Conservation (phyloP, 2,113 vertebrate genomes). For the Corythaeola cristata region DNA sequence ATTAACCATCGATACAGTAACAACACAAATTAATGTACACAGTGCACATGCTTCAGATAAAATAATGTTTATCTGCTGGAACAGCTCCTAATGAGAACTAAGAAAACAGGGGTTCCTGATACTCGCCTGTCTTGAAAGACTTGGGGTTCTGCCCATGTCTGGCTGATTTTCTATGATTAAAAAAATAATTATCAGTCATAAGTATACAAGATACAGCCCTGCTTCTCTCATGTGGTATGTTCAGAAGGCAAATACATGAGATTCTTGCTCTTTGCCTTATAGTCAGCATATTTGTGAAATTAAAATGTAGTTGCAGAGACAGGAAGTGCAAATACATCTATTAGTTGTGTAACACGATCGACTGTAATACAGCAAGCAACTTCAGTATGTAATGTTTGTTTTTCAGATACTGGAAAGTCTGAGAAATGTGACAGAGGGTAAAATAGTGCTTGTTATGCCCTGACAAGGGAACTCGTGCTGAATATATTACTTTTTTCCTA, state of each 20-base stretch:
- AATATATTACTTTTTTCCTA: neutral
- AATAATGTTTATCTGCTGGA: neutral
- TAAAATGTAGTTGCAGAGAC: neutral
- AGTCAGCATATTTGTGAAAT: slow-evolving; percentile 22
- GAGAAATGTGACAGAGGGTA: neutral
- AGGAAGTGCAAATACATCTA: neutral
- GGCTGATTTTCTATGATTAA: neutral
- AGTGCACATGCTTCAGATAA: neutral
- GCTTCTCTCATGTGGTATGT: neutral
- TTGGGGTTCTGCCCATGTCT: neutral
- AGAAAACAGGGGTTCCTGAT: neutral
- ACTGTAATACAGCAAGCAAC: neutral
- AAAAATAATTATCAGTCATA: neutral
- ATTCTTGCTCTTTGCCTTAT: neutral
- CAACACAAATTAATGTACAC: neutral
- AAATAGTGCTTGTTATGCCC: neutral
- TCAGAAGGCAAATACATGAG: neutral
- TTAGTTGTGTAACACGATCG: neutral
- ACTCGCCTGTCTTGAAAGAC: neutral
- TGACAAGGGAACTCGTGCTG: neutral
- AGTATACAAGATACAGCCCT: neutral
- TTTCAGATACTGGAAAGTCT: neutral
- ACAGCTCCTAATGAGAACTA: neutral
- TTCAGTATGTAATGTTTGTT: neutral
- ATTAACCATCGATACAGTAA: neutral